phyloP scores from a whole-genome alignment of 2,113 vertebrate species.

The Mus musculus region GRCm39 chr9:57965501-57966000 shows the following conservation, averaged over 20 bases:
- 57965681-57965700: conserved; percentile 60
- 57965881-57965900: neutral
- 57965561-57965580: neutral
- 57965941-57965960: neutral
- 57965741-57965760: no score
- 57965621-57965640: conserved; percentile 72
- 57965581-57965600: neutral
- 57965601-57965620: neutral
- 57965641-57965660: neutral
- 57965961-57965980: neutral
- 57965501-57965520: neutral
- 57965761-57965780: no score
- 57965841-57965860: neutral
- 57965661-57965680: conserved; percentile 79
- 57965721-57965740: no score
- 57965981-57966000: neutral
- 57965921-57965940: neutral
- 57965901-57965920: neutral
- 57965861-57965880: neutral
- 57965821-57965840: neutral
- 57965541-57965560: neutral
- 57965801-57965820: neutral
- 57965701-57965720: neutral
- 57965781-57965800: neutral
- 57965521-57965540: neutral